Evolutionary conservation across 2,797 vertebrate species (phyloP), one percentile per base, ranked within the genome.

Genomic region (Hoplostethus atlanticus): DNA sequence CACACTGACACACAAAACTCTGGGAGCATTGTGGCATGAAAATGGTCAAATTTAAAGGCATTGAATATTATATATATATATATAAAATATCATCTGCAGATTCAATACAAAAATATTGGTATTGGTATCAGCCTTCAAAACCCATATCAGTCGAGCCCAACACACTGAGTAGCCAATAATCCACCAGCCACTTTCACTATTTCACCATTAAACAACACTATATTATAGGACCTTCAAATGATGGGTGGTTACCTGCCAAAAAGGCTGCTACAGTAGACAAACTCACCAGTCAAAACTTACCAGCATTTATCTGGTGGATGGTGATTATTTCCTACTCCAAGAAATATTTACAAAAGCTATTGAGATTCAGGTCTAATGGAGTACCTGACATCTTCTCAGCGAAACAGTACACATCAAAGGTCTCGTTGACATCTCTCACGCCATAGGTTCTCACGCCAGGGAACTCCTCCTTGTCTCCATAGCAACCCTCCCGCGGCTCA

Each of bases 371-470:
- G 21, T 42, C 40, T 42, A 42, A 11, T 42, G 42, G 13, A 52
- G 8, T 94, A 99, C 98, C 98, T 94, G 96, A 88, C 94, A 98
- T 96, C 84, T 98, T 96, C 81, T 98, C 95, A n/a, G 97, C 96
- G 52, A 98, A 99, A 79, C 98, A 99, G 92, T 99, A 99, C 63
- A 98, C 98, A 1, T 99, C 98, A 0, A 98, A 99, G 17, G 97
- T 99, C 92, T 99, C 98, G 2, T 98, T 96, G 80, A 93, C 92
- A 9, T 99, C 97, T 16, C 97, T 95, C 77, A 99, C 86, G 10
- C 98, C 98, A 0, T 99, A 99, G n/a, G 97, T 99, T 76, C 98
- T 96, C 68, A 99, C 96, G 0, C 98, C 98, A 4, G 98, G 97
- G 67, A 97, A 97, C 67, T 93, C 93, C 11, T 97, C 97, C 87